Conservation (phyloP, 2,797 vertebrate genomes). For the Pelochelys cantorii region DNA sequence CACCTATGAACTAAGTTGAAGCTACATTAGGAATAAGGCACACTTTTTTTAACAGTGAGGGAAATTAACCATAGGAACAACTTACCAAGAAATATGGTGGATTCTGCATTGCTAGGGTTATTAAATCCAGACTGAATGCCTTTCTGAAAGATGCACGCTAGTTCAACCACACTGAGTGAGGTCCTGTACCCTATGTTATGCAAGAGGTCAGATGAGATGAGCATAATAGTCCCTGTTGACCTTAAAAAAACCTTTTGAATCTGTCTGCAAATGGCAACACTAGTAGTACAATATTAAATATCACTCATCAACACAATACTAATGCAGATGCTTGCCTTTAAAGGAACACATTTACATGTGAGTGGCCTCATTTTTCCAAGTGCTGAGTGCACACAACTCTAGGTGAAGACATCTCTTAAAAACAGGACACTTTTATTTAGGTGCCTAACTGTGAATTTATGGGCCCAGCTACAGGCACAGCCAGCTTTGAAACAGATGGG, state of each 20-base stretch:
- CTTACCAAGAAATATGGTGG: background rate
- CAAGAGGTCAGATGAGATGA: background rate
- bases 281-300: background rate
- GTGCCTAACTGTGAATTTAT: background rate
- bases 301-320: background rate
- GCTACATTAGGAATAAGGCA: background rate
- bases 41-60: background rate
- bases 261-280: background rate
- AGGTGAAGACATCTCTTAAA: background rate
- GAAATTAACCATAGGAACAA: background rate
- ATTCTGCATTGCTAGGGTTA: background rate
- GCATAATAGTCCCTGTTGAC: background rate
- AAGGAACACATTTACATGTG: background rate
- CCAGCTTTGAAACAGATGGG: background rate
- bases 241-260: background rate
- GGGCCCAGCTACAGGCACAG: fast-evolving
- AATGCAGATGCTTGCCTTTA: background rate
- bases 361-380: background rate
- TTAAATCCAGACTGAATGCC: background rate
- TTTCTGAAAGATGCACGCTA: background rate
- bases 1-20: background rate
- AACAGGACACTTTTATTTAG: background rate
- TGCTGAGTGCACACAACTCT: background rate
- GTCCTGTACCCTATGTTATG: background rate
- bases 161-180: background rate